Evolutionary conservation across 2,888 invertebrate genomes (phyloP).

Genomic region (Oxystoma pomonae): DNA sequence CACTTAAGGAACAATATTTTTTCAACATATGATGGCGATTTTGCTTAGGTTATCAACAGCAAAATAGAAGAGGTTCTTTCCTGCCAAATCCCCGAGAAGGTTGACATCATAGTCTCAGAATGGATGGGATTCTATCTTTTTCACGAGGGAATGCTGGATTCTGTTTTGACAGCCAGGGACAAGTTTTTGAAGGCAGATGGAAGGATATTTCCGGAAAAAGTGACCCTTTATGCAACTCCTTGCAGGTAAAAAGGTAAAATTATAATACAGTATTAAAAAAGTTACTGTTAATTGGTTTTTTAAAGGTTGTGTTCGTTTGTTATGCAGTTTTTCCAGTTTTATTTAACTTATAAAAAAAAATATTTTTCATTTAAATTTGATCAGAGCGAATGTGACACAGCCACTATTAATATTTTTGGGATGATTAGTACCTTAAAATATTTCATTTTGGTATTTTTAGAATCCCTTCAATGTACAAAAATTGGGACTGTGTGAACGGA

Average conservation of each 20-base stretch:
- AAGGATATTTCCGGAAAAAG: constrained; percentile 70
- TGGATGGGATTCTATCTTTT: constrained; percentile 98
- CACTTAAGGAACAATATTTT: no score
- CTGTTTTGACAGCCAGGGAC: constrained; percentile 78
- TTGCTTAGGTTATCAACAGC: constrained; percentile 68
- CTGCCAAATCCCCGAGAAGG: constrained; percentile 59
- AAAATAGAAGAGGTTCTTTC: constrained; percentile 67
- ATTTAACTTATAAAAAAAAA: no score
- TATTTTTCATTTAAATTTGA: no score
- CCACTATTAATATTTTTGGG: no score
- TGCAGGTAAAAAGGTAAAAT: constrained; percentile 52
- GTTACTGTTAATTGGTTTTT: no score
- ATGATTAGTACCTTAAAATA: no score
- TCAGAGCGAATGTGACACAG: no score
- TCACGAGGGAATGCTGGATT: constrained; percentile 94
- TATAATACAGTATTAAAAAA: no score
- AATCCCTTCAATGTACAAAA: constrained; percentile 61
- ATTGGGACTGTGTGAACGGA: constrained; percentile 78
- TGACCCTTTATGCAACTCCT: constrained; percentile 61
- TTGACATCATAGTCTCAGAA: constrained; percentile 90
- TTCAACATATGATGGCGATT: no score
- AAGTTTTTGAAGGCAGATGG: constrained; percentile 71
- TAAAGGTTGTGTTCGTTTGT: no score
- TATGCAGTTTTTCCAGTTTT: no score
- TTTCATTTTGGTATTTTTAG: constrained; percentile 42